Evolutionary conservation across 2,113 vertebrate genomes (phyloP).

Genomic region (Saimiri boliviensis): DNA sequence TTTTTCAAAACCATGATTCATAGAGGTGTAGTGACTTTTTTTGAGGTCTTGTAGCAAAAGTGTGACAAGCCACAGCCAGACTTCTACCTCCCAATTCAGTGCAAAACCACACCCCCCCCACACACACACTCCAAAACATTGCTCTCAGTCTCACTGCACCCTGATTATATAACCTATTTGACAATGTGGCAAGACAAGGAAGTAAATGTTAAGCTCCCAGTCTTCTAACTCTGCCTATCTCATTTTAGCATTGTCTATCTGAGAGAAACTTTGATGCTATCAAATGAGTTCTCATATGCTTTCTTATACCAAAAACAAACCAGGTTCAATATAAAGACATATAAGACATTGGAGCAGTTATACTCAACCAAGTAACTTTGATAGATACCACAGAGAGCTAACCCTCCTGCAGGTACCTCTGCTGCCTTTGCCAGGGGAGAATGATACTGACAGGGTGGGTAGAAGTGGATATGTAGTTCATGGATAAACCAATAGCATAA

Average conservation of each 20-base stretch:
- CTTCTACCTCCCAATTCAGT: background rate
- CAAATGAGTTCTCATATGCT: background rate
- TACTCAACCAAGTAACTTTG: background rate
- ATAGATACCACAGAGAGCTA: background rate
- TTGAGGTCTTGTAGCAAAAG: background rate
- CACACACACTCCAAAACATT: fast-evolving
- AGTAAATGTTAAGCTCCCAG: background rate
- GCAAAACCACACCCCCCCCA: too few relatives aligned
- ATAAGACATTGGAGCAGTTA: background rate
- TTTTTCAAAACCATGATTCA: background rate
- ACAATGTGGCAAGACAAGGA: background rate
- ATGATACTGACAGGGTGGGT: too few relatives aligned
- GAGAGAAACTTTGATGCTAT: background rate
- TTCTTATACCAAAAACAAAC: background rate
- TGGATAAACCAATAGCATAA: background rate
- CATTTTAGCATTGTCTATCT: background rate
- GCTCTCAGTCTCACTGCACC: background rate
- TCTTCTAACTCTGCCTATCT: background rate
- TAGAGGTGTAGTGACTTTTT: background rate
- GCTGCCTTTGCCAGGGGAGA: background rate
- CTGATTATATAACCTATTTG: background rate
- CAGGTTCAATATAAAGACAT: background rate
- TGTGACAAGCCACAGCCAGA: background rate
- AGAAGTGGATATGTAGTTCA: background rate
- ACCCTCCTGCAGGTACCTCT: background rate